Percentiles rank a stretch among this genome's conserved stretches.
Evolutionary conservation across 2,113 vertebrate species (phyloP).

Genomic region (Sphaerodactylus townsendi): DNA sequence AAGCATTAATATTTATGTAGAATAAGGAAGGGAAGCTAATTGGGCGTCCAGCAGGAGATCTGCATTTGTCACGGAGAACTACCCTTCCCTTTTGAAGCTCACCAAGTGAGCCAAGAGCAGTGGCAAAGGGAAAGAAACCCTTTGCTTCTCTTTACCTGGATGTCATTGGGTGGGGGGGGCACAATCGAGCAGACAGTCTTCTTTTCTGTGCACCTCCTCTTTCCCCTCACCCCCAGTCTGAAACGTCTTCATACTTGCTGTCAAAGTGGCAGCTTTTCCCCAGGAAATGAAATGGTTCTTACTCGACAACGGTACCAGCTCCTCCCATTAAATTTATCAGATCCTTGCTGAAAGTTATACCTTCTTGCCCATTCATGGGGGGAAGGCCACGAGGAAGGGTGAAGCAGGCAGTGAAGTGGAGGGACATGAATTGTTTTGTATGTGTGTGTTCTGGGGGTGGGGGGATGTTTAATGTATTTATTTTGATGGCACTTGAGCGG

Average conservation of each 20-base stretch:
- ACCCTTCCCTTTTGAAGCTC: neutral
- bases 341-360: neutral
- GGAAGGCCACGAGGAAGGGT: neutral
- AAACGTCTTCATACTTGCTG: conserved; percentile 42
- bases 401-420: rapidly evolving
- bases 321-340: neutral
- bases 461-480: conserved; percentile 55
- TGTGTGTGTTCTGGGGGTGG: conserved; percentile 21
- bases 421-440: neutral
- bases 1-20: conserved; percentile 18
- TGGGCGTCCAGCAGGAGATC: neutral
- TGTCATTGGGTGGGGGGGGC: neutral
- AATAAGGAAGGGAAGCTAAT: neutral
- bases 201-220: no score
- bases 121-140: neutral
- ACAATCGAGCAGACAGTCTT: neutral
- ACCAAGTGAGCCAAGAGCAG: rapidly evolving
- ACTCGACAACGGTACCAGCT: conserved; percentile 26
- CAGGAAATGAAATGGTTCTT: conserved; percentile 29
- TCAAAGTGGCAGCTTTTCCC: conserved; percentile 27
- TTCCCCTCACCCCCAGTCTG: no score
- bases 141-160: neutral
- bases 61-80: neutral
- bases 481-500: conserved; percentile 59
- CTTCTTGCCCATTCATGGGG: neutral